Evolutionary conservation across 2,113 vertebrate species (phyloP).

Genomic region (Pterocles gutturalis): DNA sequence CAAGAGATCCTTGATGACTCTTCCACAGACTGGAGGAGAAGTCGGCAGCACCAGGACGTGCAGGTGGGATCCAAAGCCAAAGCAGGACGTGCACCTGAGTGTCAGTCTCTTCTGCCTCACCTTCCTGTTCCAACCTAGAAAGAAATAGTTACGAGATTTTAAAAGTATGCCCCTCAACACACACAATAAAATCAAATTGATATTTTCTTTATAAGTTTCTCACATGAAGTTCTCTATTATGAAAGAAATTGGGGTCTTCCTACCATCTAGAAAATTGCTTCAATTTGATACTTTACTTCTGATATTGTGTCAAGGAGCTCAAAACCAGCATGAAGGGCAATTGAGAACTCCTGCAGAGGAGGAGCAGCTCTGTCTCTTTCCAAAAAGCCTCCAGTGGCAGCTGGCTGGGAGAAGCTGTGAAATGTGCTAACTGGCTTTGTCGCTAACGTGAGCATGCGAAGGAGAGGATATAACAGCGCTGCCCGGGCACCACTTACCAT

Average conservation of each 20-base stretch:
- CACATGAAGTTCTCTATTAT: background rate
- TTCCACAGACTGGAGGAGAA: background rate
- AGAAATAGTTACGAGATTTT: background rate
- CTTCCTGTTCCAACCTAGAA: background rate
- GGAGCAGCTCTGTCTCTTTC: background rate
- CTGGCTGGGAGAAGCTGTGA: conserved; percentile 17
- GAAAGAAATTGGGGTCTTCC: background rate
- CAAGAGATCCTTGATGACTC: background rate
- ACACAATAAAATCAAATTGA: accelerated
- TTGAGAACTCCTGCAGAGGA: conserved; percentile 14
- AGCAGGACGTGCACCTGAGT: background rate
- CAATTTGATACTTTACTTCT: background rate
- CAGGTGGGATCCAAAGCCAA: background rate
- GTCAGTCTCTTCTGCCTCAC: background rate
- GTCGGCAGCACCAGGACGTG: background rate
- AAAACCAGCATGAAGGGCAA: conserved; percentile 5
- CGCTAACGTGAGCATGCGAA: conserved; percentile 26
- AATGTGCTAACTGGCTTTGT: conserved; percentile 17
- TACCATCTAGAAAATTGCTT: background rate
- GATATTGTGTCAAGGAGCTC: background rate
- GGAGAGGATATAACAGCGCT: background rate
- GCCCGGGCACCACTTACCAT: background rate
- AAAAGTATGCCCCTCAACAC: background rate
- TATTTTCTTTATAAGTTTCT: background rate
- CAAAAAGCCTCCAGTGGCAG: background rate